Percentiles rank a stretch among this genome's conserved stretches.
Evolutionary conservation across 2,113 vertebrate genomes (phyloP).

Genomic region (Cheirogaleus medius): DNA sequence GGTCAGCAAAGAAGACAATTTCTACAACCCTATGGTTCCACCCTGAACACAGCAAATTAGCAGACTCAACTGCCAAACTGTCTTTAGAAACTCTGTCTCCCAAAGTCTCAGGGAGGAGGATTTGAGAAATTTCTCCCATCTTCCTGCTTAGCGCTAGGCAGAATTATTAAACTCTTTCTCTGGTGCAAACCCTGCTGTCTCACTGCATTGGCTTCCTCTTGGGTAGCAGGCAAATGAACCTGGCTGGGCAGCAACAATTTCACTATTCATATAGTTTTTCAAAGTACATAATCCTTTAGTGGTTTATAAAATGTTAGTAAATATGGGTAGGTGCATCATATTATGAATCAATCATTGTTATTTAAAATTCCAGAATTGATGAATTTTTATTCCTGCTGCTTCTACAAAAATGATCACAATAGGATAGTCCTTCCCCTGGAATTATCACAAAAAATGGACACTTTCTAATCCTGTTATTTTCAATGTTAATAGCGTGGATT

Average conservation of each 20-base stretch:
- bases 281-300: background rate
- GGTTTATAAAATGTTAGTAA: background rate
- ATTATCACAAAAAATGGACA: background rate
- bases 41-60: too few relatives aligned
- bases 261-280: background rate
- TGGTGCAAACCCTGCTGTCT: too few relatives aligned
- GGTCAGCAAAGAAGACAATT: too few relatives aligned
- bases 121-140: too few relatives aligned
- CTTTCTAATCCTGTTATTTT: background rate
- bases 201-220: too few relatives aligned
- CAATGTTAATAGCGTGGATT: background rate
- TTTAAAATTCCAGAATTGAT: background rate
- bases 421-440: background rate
- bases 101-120: too few relatives aligned
- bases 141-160: too few relatives aligned
- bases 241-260: background rate
- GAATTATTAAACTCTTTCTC: too few relatives aligned
- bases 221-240: too few relatives aligned
- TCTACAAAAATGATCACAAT: background rate
- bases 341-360: background rate
- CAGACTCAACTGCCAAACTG: too few relatives aligned
- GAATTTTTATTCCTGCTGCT: background rate
- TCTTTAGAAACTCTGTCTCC: too few relatives aligned
- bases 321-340: background rate
- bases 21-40: too few relatives aligned